Conservation (phyloP, 2,797 vertebrate genomes). For the Sebastes hubbsi region DNA sequence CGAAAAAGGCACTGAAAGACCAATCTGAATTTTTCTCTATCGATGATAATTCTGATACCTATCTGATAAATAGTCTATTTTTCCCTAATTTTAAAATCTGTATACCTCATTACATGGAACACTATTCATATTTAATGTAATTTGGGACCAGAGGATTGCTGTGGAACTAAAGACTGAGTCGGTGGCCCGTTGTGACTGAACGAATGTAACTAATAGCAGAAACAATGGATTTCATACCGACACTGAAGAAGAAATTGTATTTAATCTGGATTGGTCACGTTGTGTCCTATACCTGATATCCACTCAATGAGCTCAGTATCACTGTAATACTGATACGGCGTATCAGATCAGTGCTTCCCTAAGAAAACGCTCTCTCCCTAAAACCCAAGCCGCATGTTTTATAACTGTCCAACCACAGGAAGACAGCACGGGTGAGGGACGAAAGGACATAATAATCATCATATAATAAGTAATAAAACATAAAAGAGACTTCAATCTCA, state of each 20-base stretch:
- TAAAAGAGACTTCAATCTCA: not conserved
- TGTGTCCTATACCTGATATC: not conserved
- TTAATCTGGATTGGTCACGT: not conserved
- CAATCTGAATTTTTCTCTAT: not conserved
- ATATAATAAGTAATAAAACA: not conserved
- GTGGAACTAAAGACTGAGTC: not conserved
- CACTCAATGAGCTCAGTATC: not conserved
- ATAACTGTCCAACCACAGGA: not conserved
- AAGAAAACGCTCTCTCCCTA: not conserved
- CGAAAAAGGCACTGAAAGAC: not conserved
- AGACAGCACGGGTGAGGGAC: not conserved
- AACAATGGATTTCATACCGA: constrained; percentile 2
- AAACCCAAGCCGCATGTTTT: not conserved
- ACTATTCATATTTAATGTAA: not conserved
- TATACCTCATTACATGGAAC: not conserved
- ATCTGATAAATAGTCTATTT: no score
- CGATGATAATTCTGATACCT: no score
- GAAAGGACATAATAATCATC: not conserved
- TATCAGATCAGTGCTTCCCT: not conserved
- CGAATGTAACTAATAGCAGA: not conserved
- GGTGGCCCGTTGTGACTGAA: not conserved
- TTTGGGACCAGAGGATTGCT: not conserved
- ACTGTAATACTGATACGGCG: not conserved
- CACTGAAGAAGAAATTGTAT: not conserved
- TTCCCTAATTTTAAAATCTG: not conserved